Evolutionary conservation across 1,140 invertebrate species (phyloP), one percentile per base, ranked within the genome.

Genomic region (Tetramorium alpestre): DNA sequence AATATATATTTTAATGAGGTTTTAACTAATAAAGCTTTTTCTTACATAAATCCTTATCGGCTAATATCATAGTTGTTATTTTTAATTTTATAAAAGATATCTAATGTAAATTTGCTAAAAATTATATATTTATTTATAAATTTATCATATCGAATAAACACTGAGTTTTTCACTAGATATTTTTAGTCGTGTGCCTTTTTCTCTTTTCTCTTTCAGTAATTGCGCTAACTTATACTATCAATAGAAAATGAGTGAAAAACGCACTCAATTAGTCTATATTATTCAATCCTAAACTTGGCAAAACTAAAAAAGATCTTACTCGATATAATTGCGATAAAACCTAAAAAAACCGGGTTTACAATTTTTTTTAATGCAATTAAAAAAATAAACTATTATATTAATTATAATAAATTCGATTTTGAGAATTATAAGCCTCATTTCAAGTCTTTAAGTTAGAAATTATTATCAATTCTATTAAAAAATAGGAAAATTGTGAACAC

Each of bases 121-220:
- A 81, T 77, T 60, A 41, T 54, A 28, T 47, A 78, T 81, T 81
- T 81, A 81, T 81, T 81, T 81, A 44, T 28, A 81, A 70, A 70
- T 16, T 69, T 41, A 22, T 70, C 33, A 81, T 44, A 67, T 54
- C 22, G n/a, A 69, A 3, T 56, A 22, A 69, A 25, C 28, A 81
- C 18, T 81, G 16, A 70, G 7, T 41, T 67, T 67, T 6, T 25
- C 28, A 62, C 13, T 54, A 67, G 33, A 54, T 33, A 38, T 8
- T 54, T 28, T 22, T 47, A 49, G 10, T 4, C 7, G 5, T n/a
- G 25, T 41, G 28, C 56, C 33, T 70, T 69, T 69, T 51, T 33
- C 33, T 33, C 28, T 81, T 18, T 69, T 60, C 41, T 60, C 13
- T 11, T 81, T 80, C 54, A 47, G 47, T 81, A 80, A 49, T 25